phyloP scores from a whole-genome alignment of 2,113 vertebrate genomes.

The Percina caprodes region DNA sequence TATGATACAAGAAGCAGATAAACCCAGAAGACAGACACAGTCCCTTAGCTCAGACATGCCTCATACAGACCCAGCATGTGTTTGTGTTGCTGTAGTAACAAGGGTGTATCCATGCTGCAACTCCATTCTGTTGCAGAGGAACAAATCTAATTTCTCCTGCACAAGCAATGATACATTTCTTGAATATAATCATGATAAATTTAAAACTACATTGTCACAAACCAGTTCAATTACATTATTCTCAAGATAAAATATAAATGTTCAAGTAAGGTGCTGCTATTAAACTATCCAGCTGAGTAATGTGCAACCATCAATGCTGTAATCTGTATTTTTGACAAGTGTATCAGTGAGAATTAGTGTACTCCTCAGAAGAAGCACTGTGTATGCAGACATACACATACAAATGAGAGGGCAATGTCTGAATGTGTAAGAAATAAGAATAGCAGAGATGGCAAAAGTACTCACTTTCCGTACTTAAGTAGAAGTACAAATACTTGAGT shows the following conservation, averaged over 20 bases:
- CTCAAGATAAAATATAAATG: background rate
- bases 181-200: background rate
- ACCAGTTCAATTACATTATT: background rate
- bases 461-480: too few species aligned
- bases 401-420: conserved; percentile 9
- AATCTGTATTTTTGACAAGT: conserved; percentile 59
- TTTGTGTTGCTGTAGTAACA: conserved; percentile 46
- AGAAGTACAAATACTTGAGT: too few species aligned
- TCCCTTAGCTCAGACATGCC: background rate
- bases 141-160: background rate
- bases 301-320: conserved; percentile 28
- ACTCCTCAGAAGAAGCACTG: conserved; percentile 22
- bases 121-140: conserved; percentile 8
- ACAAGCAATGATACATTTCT: background rate
- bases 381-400: background rate
- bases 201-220: conserved; percentile 16
- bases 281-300: conserved; percentile 27
- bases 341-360: conserved; percentile 31
- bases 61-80: conserved; percentile 10
- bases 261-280: conserved; percentile 5
- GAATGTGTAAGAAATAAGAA: background rate
- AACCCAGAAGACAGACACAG: conserved; percentile 50
- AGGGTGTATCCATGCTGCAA: conserved; percentile 19
- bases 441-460: too few species aligned
- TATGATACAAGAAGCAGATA: conserved; percentile 85